These are phyloP conservation scores for Perognathus longimembris DNA, from an alignment of 2,113 vertebrate species.

Conservation along the genomic window DNA sequence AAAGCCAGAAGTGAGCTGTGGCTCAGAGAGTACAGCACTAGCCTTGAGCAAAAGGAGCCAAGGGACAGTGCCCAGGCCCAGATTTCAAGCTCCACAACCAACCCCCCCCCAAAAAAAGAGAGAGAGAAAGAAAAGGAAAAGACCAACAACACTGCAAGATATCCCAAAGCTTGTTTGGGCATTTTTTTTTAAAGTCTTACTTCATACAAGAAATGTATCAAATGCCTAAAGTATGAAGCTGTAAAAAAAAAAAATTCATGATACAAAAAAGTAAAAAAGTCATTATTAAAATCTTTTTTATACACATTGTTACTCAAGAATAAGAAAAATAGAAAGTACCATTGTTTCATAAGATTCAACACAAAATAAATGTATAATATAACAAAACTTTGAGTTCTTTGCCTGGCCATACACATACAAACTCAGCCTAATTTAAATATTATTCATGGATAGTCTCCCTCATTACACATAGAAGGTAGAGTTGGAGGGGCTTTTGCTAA, in stretches of 20 bases:
- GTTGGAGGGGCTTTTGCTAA: neutral
- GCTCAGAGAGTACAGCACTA: too few relatives aligned
- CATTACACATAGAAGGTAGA: neutral
- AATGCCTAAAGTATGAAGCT: too few relatives aligned
- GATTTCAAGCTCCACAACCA: too few relatives aligned
- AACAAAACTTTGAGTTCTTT: neutral
- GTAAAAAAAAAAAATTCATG: too few relatives aligned
- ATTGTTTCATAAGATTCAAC: constrained; percentile 26
- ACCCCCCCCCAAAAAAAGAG: too few relatives aligned
- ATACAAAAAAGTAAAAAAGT: too few relatives aligned
- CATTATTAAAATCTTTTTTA: neutral
- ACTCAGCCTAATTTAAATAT: neutral
- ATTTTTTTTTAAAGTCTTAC: constrained; percentile 1
- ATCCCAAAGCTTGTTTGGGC: neutral
- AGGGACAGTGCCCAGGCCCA: too few relatives aligned
- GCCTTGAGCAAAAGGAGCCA: too few relatives aligned
- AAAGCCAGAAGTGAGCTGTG: too few relatives aligned
- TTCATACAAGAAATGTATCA: too few relatives aligned
- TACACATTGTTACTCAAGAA: neutral
- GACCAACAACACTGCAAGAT: neutral
- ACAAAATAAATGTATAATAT: neutral
- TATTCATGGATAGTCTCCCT: neutral
- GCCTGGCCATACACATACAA: neutral
- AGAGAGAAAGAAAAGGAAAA: neutral
- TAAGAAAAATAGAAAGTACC: neutral